These are phyloP conservation scores for Ypsolopha sequella DNA, from an alignment of 2,888 invertebrate genomes.

Conservation along the genomic window DNA sequence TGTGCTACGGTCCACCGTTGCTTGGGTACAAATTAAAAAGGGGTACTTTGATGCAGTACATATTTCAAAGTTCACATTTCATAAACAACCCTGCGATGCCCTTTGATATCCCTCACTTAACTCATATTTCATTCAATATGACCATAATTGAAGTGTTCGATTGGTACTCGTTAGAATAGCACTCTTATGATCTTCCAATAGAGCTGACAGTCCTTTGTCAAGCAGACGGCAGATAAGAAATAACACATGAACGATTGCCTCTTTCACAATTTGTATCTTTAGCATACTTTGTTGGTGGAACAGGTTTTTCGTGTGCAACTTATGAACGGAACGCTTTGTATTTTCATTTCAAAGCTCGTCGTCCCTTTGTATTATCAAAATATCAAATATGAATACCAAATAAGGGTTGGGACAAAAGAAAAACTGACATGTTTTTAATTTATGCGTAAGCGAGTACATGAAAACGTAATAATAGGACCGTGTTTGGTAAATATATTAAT, in stretches of 20 bases:
- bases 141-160: constrained; percentile 63
- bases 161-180: constrained; percentile 37
- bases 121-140: constrained; percentile 69
- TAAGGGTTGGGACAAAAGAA: constrained; percentile 69
- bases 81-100: constrained; percentile 58
- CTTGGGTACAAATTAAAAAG: constrained; percentile 67
- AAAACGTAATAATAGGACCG: constrained; percentile 67
- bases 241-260: constrained; percentile 61
- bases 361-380: constrained; percentile 66
- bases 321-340: constrained; percentile 39
- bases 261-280: constrained; percentile 69
- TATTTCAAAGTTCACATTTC: constrained; percentile 66
- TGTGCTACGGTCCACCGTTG: constrained; percentile 57
- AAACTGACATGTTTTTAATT: constrained; percentile 67
- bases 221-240: constrained; percentile 35
- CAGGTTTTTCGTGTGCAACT: constrained; percentile 60
- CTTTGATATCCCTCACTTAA: constrained; percentile 69
- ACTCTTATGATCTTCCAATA: constrained; percentile 36
- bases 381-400: constrained; percentile 71
- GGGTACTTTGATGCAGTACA: constrained; percentile 53
- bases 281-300: constrained; percentile 59
- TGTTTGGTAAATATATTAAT: constrained; percentile 69
- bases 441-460: constrained; percentile 67
- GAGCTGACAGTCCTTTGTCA: constrained; percentile 40
- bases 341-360: constrained; percentile 54